Percentiles rank a stretch among this genome's conserved stretches.
Conservation (phyloP, 2,888 invertebrate genomes). For the Isotomurus palustris region DNA sequence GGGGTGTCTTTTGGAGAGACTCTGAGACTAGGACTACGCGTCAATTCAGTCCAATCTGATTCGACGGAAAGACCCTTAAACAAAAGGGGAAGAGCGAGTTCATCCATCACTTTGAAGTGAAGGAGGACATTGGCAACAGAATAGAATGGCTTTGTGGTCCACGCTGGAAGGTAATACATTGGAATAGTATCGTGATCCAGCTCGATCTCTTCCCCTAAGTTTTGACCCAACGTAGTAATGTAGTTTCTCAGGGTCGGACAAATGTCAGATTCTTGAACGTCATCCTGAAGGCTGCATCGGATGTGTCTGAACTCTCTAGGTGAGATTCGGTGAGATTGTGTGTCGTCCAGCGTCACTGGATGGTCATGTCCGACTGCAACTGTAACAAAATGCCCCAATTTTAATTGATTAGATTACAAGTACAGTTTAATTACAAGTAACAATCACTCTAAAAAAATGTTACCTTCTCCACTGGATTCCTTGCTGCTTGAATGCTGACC, state of each 20-base stretch:
- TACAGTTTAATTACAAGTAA: no score
- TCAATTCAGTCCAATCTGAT: constrained; percentile 44
- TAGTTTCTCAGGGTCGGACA: constrained; percentile 45
- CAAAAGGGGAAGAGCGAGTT: constrained; percentile 46
- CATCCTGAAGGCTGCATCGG: constrained; percentile 45
- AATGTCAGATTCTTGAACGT: constrained; percentile 45
- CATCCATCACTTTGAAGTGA: constrained; percentile 47
- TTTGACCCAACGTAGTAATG: constrained; percentile 41
- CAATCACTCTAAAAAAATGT: no score
- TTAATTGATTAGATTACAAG: no score
- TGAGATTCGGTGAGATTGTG: constrained; percentile 45
- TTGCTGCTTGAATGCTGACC: constrained; percentile 7
- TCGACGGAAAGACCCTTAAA: constrained; percentile 45
- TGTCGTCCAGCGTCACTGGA: constrained; percentile 28
- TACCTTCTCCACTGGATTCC: constrained; percentile 33
- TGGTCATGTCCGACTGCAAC: background rate
- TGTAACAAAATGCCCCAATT: no score
- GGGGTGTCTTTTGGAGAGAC: constrained; percentile 6
- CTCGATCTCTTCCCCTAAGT: constrained; percentile 43
- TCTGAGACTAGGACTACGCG: constrained; percentile 35
- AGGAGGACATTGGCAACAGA: constrained; percentile 47
- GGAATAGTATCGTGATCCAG: constrained; percentile 46
- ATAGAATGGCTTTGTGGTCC: constrained; percentile 45
- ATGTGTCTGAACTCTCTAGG: constrained; percentile 47
- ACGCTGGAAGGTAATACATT: constrained; percentile 47